Evolutionary conservation across 2,888 invertebrate species (phyloP).

Genomic region (Chrysomela aeneicollis): DNA sequence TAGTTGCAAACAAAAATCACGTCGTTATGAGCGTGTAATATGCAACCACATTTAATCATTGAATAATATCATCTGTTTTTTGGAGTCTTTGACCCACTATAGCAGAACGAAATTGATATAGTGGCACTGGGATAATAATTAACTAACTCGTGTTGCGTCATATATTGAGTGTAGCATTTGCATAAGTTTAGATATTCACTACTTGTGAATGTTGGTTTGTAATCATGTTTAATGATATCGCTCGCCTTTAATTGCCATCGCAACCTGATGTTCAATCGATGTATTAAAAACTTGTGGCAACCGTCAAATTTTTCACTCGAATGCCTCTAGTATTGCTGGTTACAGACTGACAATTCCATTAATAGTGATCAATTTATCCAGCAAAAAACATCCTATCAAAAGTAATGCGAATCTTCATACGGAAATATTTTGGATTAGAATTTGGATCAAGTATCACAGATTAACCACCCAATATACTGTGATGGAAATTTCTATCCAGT

Average conservation of each 20-base stretch:
- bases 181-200: slow-evolving; percentile 11
- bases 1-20: not conserved
- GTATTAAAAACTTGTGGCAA: no score
- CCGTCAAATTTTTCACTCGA: no score
- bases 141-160: slow-evolving; percentile 42
- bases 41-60: not conserved
- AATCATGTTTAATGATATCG: slow-evolving; percentile 11
- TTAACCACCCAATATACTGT: no score
- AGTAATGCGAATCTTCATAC: no score
- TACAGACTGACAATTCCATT: no score
- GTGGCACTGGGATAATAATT: slow-evolving; percentile 49
- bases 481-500: no score
- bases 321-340: no score
- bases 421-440: no score
- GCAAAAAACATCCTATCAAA: no score
- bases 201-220: slow-evolving; percentile 17
- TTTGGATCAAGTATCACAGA: no score
- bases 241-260: slow-evolving; percentile 10
- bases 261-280: slow-evolving; percentile 4
- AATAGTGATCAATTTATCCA: no score
- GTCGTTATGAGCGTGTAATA: not conserved
- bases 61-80: slow-evolving; percentile 21
- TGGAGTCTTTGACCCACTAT: slow-evolving; percentile 50
- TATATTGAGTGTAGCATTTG: slow-evolving; percentile 20
- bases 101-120: slow-evolving; percentile 36